These are phyloP conservation scores for Papilio protenor DNA, from an alignment of 2,888 invertebrate genomes.

Conservation along the genomic window DNA sequence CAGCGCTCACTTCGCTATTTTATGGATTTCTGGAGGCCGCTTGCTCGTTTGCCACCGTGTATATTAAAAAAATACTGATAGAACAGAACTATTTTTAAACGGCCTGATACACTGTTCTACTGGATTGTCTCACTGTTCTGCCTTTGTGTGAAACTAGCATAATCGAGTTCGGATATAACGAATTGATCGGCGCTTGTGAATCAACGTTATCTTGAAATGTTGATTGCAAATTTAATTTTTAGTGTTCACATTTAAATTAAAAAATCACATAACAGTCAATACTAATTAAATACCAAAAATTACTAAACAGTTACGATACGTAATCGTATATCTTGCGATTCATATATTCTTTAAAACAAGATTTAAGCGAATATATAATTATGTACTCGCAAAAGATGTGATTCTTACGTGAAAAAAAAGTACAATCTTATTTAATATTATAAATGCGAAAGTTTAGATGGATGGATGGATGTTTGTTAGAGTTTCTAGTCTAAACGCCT, in stretches of 20 bases:
- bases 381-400: background rate
- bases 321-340: background rate
- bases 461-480: too few species aligned
- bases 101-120: background rate
- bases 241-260: background rate
- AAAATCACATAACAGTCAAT: background rate
- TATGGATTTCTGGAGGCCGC: too few species aligned
- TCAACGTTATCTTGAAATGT: constrained; percentile 17
- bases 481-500: too few species aligned
- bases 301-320: background rate
- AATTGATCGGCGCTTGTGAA: constrained; percentile 18
- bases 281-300: background rate
- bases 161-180: constrained; percentile 16
- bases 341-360: background rate
- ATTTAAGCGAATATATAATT: background rate
- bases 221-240: constrained; percentile 21
- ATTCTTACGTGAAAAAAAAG: background rate
- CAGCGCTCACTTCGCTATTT: too few species aligned
- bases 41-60: background rate
- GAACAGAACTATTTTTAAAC: too few species aligned
- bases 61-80: too few species aligned
- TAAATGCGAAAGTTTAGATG: too few species aligned
- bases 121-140: background rate
- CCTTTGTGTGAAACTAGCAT: background rate
- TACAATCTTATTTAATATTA: too few species aligned